Evolutionary conservation across 2,888 invertebrate species (phyloP).

Genomic region (Idaea straminata): DNA sequence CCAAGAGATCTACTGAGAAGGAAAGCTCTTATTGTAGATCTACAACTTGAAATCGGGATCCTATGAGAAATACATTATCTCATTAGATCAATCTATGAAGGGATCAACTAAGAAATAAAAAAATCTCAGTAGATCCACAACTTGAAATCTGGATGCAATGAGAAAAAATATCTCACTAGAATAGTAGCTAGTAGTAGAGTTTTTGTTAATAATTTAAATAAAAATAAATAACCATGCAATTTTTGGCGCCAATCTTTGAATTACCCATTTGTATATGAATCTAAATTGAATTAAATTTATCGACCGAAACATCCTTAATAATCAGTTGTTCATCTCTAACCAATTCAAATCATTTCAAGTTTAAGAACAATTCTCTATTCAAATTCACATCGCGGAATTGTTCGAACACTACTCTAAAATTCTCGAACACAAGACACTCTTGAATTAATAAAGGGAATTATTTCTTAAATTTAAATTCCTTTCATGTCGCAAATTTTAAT

Average conservation of each 20-base stretch:
- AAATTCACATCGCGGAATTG: background rate
- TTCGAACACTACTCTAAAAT: background rate
- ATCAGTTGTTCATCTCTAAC: background rate
- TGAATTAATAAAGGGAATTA: background rate
- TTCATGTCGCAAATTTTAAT: background rate
- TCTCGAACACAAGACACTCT: background rate
- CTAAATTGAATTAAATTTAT: background rate
- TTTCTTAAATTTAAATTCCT: background rate
- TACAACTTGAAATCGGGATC: no score
- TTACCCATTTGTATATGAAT: background rate
- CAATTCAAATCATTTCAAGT: background rate
- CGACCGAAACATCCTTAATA: background rate
- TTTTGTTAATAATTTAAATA: no score
- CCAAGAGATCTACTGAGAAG: no score
- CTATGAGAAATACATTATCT: no score
- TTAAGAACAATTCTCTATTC: background rate
- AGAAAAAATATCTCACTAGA: no score
- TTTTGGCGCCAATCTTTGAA: background rate
- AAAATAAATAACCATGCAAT: background rate
- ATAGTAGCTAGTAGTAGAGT: no score
- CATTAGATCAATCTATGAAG: no score
- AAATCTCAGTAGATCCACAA: no score
- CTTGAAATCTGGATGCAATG: no score
- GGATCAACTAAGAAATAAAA: background rate
- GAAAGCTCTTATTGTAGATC: no score